Base-by-base conservation (phyloP, 2,113 vertebrate genomes). In the Apteryx owenii region DNA sequence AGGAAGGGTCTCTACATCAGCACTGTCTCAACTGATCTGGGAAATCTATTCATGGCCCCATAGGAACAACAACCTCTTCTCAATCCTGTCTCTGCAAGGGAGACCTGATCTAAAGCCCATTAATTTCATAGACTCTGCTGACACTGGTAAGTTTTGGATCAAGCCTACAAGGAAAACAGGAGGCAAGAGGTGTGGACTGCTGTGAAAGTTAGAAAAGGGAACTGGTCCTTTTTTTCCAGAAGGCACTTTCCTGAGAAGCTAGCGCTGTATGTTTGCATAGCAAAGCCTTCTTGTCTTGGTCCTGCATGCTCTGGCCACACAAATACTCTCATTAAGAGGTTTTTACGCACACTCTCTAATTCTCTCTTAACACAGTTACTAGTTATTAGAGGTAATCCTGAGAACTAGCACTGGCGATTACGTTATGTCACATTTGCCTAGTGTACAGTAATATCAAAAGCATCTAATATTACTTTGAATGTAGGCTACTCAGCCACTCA, bases 81-180 rank as follows among this genome's bases (percentile, higher is more conserved):
- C 21, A 38, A 5, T n/a, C 29, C 12, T 0, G 0, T 44, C 7
- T 79, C 48, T 50, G 19, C 19, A 68, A 44, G 18, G 14, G 42
- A 93, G 16, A 44, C 5, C 6, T 61, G 64, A 86, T 28, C 12
- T 71, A 38, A 73, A 62, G 16, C 48, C 15, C 7, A 11, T 19
- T 61, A 33, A 62, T 78, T 78, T 78, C 33, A 70, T 3, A 19
- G n/a, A 13, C 23, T 22, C 64, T 56, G 16, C 21, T 60, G 56
- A 60, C 56, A 60, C 17, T 83, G 48, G 6, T 73, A 81, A 56
- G 1, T 46, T 92, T 94, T 66, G 20, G 22, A 38, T 80, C 62
- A 65, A 21, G 18, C 22, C n/a, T 92, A 1, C 11, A 54, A 77
- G 23, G 68, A 36, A 92, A 90, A 54, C 1, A 56, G 33, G 29